phyloP scores from a whole-genome alignment of 2,888 invertebrate species.

The Pedicia rivosa region DNA sequence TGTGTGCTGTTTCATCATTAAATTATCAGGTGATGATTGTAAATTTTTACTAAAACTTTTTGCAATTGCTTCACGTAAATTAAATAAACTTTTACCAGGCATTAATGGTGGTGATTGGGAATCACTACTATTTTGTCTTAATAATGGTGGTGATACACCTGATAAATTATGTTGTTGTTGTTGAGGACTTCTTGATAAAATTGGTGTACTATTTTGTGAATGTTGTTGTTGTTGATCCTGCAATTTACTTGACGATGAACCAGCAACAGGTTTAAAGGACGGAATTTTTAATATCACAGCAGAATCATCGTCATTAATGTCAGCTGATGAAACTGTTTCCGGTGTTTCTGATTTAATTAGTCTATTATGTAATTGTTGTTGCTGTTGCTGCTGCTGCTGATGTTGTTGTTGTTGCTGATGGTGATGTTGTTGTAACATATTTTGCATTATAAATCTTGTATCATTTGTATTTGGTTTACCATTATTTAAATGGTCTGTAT shows the following conservation, averaged over 20 bases:
- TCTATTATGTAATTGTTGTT: constrained; percentile 7
- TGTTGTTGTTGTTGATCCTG: constrained; percentile 36
- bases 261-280: constrained; percentile 59
- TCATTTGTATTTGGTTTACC: constrained; percentile 18
- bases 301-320: constrained; percentile 34
- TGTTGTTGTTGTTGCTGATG: constrained; percentile 18
- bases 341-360: constrained; percentile 30
- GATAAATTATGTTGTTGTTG: constrained; percentile 10
- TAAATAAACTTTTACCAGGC: constrained; percentile 40
- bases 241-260: constrained; percentile 15
- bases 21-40: constrained; percentile 30
- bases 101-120: constrained; percentile 38
- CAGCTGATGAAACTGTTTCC: constrained; percentile 30
- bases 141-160: constrained; percentile 27
- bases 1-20: constrained; percentile 24
- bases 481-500: constrained; percentile 16
- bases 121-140: constrained; percentile 28
- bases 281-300: constrained; percentile 83
- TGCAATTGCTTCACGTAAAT: constrained; percentile 76
- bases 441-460: constrained; percentile 19
- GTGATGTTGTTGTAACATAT: constrained; percentile 18
- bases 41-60: constrained; percentile 76
- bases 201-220: constrained; percentile 31
- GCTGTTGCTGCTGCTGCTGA: constrained; percentile 6
- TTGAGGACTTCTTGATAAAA: constrained; percentile 14